Evolutionary conservation across 2,888 invertebrate genomes (phyloP).

Genomic region (Plusia festucae): DNA sequence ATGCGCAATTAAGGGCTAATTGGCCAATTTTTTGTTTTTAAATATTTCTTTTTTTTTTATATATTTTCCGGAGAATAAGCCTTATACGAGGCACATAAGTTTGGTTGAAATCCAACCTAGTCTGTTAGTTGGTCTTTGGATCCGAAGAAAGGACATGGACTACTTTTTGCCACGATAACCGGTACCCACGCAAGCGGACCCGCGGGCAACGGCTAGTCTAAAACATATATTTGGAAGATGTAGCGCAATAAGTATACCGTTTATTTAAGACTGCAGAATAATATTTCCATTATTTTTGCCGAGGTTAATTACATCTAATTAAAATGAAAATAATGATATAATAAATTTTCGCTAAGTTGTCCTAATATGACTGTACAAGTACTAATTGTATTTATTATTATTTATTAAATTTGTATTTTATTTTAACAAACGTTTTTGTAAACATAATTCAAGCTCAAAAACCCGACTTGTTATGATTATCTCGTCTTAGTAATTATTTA

Average conservation of each 20-base stretch:
- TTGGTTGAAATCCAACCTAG: too few relatives aligned
- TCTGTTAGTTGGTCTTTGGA: too few relatives aligned
- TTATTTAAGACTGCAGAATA: neutral
- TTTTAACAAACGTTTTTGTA: neutral
- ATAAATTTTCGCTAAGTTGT: slow-evolving; percentile 1
- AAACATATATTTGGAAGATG: neutral
- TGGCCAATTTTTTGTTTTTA: too few relatives aligned
- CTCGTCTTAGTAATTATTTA: neutral
- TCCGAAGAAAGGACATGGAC: too few relatives aligned
- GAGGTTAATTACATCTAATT: neutral
- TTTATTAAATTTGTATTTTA: slow-evolving; percentile 3
- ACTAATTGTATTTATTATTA: neutral
- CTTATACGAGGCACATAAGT: too few relatives aligned
- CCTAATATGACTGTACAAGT: slow-evolving; percentile 3
- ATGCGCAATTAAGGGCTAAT: too few relatives aligned
- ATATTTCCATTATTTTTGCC: slow-evolving; percentile 4
- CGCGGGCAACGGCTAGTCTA: neutral
- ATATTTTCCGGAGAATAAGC: too few relatives aligned
- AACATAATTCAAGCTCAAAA: neutral
- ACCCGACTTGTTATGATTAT: neutral
- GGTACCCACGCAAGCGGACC: too few relatives aligned
- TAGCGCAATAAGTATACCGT: too few relatives aligned
- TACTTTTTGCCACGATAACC: too few relatives aligned
- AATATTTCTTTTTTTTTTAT: too few relatives aligned
- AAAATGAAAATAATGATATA: neutral